Evolutionary conservation across 2,113 vertebrate genomes (phyloP).

Genomic region (Alligator mississippiensis): DNA sequence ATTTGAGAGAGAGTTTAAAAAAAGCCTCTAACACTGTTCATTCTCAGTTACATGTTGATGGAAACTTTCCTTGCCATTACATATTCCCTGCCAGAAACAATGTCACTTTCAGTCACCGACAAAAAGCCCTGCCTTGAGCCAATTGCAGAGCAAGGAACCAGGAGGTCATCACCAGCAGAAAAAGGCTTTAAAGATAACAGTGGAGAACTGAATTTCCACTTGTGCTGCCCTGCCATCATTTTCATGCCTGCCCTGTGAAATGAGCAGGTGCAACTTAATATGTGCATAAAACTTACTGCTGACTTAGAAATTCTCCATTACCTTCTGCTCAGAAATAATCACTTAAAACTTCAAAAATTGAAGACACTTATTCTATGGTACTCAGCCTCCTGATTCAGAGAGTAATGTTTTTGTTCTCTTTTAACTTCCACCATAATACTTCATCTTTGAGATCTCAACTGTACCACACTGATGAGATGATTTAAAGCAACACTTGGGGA

Average conservation of each 20-base stretch:
- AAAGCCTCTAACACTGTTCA: not conserved
- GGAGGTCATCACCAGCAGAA: slow-evolving; percentile 53
- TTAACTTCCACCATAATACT: not conserved
- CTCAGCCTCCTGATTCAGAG: not conserved
- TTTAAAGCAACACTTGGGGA: not conserved
- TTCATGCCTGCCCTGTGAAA: not conserved
- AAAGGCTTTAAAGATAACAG: slow-evolving; percentile 57
- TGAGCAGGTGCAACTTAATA: not conserved
- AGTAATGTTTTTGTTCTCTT: not conserved
- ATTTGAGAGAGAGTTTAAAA: not conserved
- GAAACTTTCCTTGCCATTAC: slow-evolving; percentile 46
- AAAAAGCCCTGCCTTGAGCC: slow-evolving; percentile 47
- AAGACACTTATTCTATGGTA: not conserved
- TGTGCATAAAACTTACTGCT: not conserved
- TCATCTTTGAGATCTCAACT: not conserved
- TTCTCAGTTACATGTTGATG: not conserved
- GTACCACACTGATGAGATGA: not conserved
- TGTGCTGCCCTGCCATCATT: not conserved
- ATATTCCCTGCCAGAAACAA: slow-evolving; percentile 46
- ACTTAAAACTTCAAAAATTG: not conserved
- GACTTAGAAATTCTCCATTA: not conserved
- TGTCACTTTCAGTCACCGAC: slow-evolving; percentile 46
- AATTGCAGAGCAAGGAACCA: slow-evolving; percentile 34
- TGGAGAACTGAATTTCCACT: slow-evolving; percentile 6
- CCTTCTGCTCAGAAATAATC: not conserved